Conservation (phyloP, 2,797 vertebrate species). For the Gymnocypris eckloni region DNA sequence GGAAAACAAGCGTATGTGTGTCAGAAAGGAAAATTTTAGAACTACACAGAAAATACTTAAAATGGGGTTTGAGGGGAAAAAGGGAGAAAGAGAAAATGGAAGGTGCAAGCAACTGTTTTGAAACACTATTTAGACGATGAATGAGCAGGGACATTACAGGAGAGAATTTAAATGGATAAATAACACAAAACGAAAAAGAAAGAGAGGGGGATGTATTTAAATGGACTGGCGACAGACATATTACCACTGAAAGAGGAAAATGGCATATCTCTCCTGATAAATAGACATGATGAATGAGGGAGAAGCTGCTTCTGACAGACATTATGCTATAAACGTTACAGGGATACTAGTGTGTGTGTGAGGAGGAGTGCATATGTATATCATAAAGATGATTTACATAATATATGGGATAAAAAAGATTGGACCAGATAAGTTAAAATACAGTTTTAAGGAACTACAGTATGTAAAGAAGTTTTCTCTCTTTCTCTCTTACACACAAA, state of each 20-base stretch:
- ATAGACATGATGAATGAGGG: conserved; percentile 47
- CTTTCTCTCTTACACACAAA: background rate
- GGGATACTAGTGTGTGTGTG: background rate
- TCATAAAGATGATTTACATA: conserved; percentile 49
- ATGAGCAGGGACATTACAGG: conserved; percentile 17
- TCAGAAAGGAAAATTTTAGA: conserved; percentile 23
- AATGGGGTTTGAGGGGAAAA: conserved; percentile 18
- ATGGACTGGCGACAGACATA: conserved; percentile 49
- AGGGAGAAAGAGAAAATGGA: conserved; percentile 23
- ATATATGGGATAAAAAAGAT: conserved; percentile 42
- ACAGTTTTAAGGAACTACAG: conserved; percentile 10
- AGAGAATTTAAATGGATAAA: conserved; percentile 28
- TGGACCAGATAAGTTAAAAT: conserved; percentile 21
- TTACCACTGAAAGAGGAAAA: conserved; percentile 38
- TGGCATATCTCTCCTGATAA: conserved; percentile 27
- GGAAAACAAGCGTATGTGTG: conserved; percentile 43
- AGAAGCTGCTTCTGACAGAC: conserved; percentile 57
- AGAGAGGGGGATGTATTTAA: conserved; percentile 39
- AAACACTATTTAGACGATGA: conserved; percentile 39
- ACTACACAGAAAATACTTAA: conserved; percentile 13
- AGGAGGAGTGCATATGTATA: conserved; percentile 44
- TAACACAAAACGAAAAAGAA: conserved; percentile 16
- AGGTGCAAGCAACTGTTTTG: conserved; percentile 40
- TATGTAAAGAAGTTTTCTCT: background rate
- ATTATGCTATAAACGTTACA: conserved; percentile 11